Evolutionary conservation across 2,113 vertebrate genomes (phyloP), one percentile per base, ranked within the genome.

Genomic region (Australoheros scitulus): DNA sequence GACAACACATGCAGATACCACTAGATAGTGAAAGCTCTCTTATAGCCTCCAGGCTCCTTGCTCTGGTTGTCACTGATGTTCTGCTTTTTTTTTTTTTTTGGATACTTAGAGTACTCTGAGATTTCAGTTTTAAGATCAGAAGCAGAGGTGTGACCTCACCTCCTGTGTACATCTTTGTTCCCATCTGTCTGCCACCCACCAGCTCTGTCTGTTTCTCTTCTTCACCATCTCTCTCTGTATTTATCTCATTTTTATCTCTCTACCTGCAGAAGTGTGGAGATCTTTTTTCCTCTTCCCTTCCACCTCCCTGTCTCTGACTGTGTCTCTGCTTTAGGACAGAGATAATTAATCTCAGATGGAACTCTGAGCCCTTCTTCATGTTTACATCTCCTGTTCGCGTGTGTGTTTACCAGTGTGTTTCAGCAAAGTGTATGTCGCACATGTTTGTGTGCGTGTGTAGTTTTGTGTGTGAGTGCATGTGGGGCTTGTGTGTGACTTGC

Each of bases 291-390:
- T 70, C 64, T 75, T 75, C n/a, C 77, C 61, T 77, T 84, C 79
- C 76, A 82, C 80, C 86, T 77, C 60, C 65, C 83, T 64, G 64
- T 79, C 76, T 80, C 83, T 76, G 77, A 68, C 83, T 60, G 82
- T 24, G 65, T 87, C 82, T 90, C 84, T 61, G 88, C 93, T 93
- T 89, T 52, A 90, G 84, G 90, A 93, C 88, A 93, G 80, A 90
- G 81, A 88, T 90, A 87, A 94, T 92, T 94, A 85, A 92, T 93
- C 91, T 93, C 77, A 84, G 79, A 88, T 85, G 91, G 82, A 92
- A 89, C 86, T 82, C 79, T 29, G 74, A 91, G 90, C 77, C 59
- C 68, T 56, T 78, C 87, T 87, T 70, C 80, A 55, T 91, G 87
- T 89, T 90, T 89, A 81, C 88, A 81, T 86, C 83, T 85, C 83